Base-by-base conservation (phyloP, 2,797 vertebrate genomes). In the Sebastes taczanowskii region DNA sequence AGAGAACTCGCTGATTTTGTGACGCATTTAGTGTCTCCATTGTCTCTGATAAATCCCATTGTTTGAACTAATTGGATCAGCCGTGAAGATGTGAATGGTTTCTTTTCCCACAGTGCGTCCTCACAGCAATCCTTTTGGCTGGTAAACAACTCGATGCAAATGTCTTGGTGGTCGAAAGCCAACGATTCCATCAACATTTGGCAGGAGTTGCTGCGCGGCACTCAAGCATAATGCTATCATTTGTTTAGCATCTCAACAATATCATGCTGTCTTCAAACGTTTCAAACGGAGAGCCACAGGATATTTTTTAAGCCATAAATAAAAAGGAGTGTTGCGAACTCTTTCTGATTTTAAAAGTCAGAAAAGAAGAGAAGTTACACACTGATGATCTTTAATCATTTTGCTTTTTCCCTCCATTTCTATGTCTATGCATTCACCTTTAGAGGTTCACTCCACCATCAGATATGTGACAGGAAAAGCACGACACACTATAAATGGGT, bases 131-230 rank as follows among this genome's bases (percentile, higher is more conserved):
- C 34, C 76, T 79, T 77, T 85, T 88, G 88, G 84, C 85, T 59
- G 77, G 89, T 93, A 92, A 95, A 95, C 94, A 94, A 91, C 79
- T 84, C 87, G 11, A 90, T 92, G 91, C 87, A 91, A 95, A 94
- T 91, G 85, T 81, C 85, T 76, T 13, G 52, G 62, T 93, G 89
- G 86, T 87, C 23, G 38, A 72, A 84, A 82, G 91, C 89, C 93
- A 94, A 71, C 73, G 90, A 94, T 94, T 95, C 91, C 90, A 94
- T 95, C 92, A 94, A 88, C 92, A 68, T 92, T 95, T 94, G 94
- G 94, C 94, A 91, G 76, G 13, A 69, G 75, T 70, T 9, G 30
- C 70, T 11, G 69, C 77, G 3, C 77, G 59, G 75, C 42, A 82
- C 87, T 76, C 4, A 13, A 27, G 86, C 63, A 95, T 93, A 94